Conservation (phyloP, 2,113 vertebrate genomes). For the Syngnathus floridae region DNA sequence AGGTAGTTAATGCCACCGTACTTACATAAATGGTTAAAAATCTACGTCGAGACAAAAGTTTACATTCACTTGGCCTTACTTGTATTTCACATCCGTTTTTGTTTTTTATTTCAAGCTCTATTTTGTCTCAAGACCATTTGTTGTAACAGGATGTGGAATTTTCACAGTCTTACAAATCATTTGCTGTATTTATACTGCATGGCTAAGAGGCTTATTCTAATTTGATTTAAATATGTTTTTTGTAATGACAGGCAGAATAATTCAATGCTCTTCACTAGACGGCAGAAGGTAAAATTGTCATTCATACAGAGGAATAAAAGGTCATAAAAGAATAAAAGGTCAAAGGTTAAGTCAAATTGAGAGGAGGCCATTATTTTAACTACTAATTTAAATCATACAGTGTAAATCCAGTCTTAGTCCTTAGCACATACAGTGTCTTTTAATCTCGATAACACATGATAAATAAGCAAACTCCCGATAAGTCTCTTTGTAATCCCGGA, state of each 20-base stretch:
- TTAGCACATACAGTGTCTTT: background rate
- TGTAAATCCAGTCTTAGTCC: background rate
- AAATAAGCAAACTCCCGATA: background rate
- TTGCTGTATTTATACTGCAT: background rate
- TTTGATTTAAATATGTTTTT: background rate
- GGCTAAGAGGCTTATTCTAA: background rate
- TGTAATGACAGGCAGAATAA: background rate
- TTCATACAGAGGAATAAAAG: background rate
- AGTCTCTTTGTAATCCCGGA: background rate
- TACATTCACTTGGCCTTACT: constrained; percentile 48
- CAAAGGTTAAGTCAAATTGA: background rate
- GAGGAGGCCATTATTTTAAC: background rate
- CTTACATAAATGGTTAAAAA: background rate
- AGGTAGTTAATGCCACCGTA: background rate
- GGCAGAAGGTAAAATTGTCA: background rate
- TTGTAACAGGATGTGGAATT: constrained; percentile 7
- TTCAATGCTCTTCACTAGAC: background rate
- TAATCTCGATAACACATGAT: background rate
- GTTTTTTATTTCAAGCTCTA: background rate
- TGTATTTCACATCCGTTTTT: constrained; percentile 10
- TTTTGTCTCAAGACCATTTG: constrained; percentile 10
- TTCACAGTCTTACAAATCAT: background rate
- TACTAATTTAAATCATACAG: background rate
- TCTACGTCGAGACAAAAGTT: constrained; percentile 1
- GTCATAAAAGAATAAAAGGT: no score